These are phyloP conservation scores for Teleopsis dalmanni DNA, from an alignment of 1,140 invertebrate genomes.

Conservation along the genomic window DNA sequence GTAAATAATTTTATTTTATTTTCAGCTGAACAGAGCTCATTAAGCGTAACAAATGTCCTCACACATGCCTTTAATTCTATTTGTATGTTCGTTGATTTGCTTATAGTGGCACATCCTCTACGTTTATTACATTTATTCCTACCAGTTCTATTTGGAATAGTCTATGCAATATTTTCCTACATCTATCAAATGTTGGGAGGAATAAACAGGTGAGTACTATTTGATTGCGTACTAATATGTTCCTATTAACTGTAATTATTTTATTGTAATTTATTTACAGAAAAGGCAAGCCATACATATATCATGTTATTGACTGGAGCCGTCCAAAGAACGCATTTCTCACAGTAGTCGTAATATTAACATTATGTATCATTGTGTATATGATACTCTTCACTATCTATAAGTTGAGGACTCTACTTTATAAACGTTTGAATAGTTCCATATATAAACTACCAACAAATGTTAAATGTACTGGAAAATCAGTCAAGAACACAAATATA, in stretches of 20 bases:
- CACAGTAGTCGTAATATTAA: constrained; percentile 48
- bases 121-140: constrained; percentile 64
- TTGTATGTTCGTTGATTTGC: constrained; percentile 65
- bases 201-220: constrained; percentile 49
- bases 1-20: no score
- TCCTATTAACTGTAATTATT: neutral
- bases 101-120: constrained; percentile 60
- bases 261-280: constrained; percentile 43
- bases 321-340: constrained; percentile 46
- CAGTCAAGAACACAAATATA: no score
- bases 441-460: constrained; percentile 24
- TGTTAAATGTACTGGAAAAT: constrained; percentile 6
- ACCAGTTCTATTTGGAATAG: constrained; percentile 52
- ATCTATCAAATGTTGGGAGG: constrained; percentile 68
- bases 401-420: constrained; percentile 28
- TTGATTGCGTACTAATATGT: neutral
- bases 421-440: constrained; percentile 17
- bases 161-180: constrained; percentile 63
- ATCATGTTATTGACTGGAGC: constrained; percentile 61
- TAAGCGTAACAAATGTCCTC: constrained; percentile 57
- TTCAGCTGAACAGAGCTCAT: constrained; percentile 24
- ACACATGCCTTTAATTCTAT: constrained; percentile 66
- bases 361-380: constrained; percentile 47
- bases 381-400: constrained; percentile 33
- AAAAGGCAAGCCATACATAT: constrained; percentile 56